A percentile compares a stretch with the other conserved stretches of the same genome.
phyloP scores from a whole-genome alignment of 2,797 vertebrate genomes.

The Danio choprae region DNA sequence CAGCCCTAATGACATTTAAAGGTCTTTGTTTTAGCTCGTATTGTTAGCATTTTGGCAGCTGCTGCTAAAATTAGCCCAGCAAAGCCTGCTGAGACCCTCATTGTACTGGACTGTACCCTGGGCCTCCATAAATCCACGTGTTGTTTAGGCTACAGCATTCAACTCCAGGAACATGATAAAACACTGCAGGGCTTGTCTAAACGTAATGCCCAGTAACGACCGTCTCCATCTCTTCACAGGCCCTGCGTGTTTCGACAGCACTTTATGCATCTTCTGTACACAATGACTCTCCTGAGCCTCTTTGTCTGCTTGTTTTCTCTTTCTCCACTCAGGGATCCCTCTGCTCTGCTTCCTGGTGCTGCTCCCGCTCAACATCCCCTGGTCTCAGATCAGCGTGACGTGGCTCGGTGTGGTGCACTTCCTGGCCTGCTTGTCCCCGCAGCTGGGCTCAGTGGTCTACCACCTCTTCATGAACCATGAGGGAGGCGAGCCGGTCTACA shows the following conservation, averaged over 20 bases:
- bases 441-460: constrained; percentile 90
- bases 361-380: constrained; percentile 90
- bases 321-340: constrained; percentile 77
- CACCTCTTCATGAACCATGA: constrained; percentile 97
- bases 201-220: constrained; percentile 14
- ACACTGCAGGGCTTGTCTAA: constrained; percentile 11
- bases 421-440: constrained; percentile 89
- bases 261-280: not conserved
- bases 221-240: constrained; percentile 3
- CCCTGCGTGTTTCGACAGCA: not conserved
- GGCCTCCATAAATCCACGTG: constrained; percentile 34
- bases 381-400: constrained; percentile 88
- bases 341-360: constrained; percentile 89
- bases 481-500: constrained; percentile 88
- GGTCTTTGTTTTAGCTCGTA: not conserved
- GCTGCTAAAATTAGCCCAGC: constrained; percentile 39
- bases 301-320: constrained; percentile 2
- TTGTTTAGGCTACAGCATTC: constrained; percentile 5
- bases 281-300: not conserved
- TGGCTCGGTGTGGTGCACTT: constrained; percentile 92
- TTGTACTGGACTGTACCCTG: not conserved
- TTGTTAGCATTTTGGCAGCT: constrained; percentile 35
- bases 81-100: constrained; percentile 36
- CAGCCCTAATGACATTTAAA: constrained; percentile 4
- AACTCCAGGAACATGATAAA: constrained; percentile 33